Base-by-base conservation (phyloP, 2,888 invertebrate genomes). In the Phyllotreta cruciferae region DNA sequence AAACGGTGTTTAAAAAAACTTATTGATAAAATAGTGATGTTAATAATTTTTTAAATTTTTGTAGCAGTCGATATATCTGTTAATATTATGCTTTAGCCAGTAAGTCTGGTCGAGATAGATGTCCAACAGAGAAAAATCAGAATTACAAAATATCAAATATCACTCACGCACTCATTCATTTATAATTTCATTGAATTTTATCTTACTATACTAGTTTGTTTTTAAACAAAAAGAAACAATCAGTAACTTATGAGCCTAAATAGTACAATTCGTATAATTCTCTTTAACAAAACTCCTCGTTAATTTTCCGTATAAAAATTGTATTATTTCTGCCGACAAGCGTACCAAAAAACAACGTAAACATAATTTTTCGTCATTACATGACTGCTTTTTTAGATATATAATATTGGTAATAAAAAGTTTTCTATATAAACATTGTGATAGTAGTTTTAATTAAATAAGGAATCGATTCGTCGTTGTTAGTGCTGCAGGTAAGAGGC, bases 401-500 rank as follows among this genome's bases (percentile, higher is more conserved):
- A 78, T 78, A 78, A 75, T 77, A 69, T 73, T 71, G 70, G 71
- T 78, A 77, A 78, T 79, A 79, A 80, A 79, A 77, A 77, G 77
- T 79, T 24, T 79, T 78, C 76, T 78, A 78, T 79, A 79, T 78
- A 79, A 80, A 80, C 77, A 76, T 76, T 76, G 78, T 78, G 76
- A 62, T 49, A 78, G 77, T 77, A 76, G 76, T 69, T 72, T 24
- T 24, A 24, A 24, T 24, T 74, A 74, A 72, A 71, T 56, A 62
- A 52, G 44, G 56, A 44, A 61, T 64, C 64, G 61, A 73, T 60
- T 66, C 50, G 74, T 80, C 78, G 80, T 78, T 80, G 80, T 73
- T 68, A 79, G 79, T 79, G 74, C 76, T 80, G 83, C 75, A 84
- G 83, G 77, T 79, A 82, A 74, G 81, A 78, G 74, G 81, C 75